A percentile compares a stretch with the other conserved stretches of the same genome.
Evolutionary conservation across 1,140 invertebrate species (phyloP).

Genomic region (Bemisia tabaci): DNA sequence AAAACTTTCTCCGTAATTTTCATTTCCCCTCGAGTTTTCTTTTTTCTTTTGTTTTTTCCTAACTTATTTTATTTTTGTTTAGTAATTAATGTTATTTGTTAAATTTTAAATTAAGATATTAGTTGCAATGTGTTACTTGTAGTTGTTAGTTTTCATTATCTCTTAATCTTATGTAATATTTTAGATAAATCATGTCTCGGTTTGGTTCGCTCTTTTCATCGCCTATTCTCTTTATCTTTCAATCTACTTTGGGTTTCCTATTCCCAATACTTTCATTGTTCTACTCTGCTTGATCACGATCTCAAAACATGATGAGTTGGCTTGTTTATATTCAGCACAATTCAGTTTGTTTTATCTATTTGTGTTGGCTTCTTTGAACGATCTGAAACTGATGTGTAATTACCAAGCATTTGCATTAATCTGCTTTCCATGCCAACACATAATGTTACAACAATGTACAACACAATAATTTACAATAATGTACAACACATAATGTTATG

Average conservation of each 20-base stretch:
- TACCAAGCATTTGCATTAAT: no score
- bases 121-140: not conserved
- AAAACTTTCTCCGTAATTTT: no score
- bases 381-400: no score
- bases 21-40: not conserved
- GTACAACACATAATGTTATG: no score
- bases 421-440: no score
- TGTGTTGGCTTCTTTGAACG: no score
- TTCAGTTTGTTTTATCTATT: no score
- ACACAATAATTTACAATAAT: no score
- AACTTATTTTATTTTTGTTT: not conserved
- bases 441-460: no score
- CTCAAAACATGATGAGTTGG: not conserved
- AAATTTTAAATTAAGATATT: not conserved
- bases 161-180: not conserved
- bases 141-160: not conserved
- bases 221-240: not conserved
- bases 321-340: no score
- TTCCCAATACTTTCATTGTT: not conserved
- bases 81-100: not conserved
- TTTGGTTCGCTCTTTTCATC: not conserved
- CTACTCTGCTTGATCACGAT: not conserved
- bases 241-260: not conserved
- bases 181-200: not conserved
- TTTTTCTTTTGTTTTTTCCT: not conserved